Conservation (phyloP, 2,113 vertebrate genomes). For the Callocephalon fimbriatum region DNA sequence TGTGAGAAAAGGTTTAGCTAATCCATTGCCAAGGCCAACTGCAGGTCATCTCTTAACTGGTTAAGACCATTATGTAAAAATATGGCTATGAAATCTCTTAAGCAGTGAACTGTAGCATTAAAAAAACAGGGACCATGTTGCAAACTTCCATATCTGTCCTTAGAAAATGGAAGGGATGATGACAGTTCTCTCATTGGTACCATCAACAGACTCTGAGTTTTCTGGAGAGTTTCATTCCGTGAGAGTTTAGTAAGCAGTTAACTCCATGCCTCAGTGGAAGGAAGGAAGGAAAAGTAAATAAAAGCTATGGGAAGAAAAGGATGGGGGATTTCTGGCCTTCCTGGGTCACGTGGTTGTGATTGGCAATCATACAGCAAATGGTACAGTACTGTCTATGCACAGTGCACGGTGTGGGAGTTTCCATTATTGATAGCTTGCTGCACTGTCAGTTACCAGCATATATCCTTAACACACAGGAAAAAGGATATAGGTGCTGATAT, state of each 20-base stretch:
- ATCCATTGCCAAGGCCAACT: neutral
- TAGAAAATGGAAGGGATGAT: neutral
- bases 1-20: neutral
- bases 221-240: neutral
- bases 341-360: neutral
- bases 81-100: neutral
- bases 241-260: neutral
- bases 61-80: neutral
- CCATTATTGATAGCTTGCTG: neutral
- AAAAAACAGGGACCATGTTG: neutral
- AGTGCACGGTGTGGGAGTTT: neutral
- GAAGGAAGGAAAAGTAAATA: neutral
- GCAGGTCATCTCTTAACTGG: accelerated
- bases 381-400: neutral
- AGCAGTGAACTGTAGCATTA: neutral
- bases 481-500: neutral
- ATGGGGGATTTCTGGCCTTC: constrained; percentile 11
- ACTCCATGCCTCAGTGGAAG: neutral
- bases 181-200: neutral
- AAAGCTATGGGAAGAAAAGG: neutral
- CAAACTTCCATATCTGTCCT: neutral
- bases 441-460: neutral
- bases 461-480: neutral
- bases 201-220: neutral
- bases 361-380: neutral